Evolutionary conservation across 2,888 invertebrate genomes (phyloP).

Genomic region (Cephus runcator): DNA sequence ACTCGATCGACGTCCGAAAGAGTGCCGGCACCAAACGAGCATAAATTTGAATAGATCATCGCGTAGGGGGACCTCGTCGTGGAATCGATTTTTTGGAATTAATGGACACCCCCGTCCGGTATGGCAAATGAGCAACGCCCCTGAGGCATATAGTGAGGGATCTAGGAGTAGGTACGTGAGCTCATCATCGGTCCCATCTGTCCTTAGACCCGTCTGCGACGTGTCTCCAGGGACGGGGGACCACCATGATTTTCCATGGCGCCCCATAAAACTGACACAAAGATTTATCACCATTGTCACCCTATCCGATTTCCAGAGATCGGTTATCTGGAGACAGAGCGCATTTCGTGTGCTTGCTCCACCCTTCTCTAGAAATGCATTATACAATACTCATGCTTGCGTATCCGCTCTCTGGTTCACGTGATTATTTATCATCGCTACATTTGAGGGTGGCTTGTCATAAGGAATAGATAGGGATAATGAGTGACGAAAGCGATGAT

Average conservation of each 20-base stretch:
- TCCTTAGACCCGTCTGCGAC: slow-evolving; percentile 35
- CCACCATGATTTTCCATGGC: slow-evolving; percentile 51
- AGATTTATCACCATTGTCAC: slow-evolving; percentile 44
- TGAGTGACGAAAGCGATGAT: not conserved
- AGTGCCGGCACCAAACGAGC: slow-evolving; percentile 23
- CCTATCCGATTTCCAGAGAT: slow-evolving; percentile 37
- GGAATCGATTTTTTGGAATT: slow-evolving; percentile 53
- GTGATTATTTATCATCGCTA: not conserved
- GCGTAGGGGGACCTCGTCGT: slow-evolving; percentile 11
- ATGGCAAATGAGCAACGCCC: slow-evolving; percentile 59
- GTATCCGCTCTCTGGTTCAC: not conserved
- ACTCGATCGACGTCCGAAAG: slow-evolving; percentile 9
- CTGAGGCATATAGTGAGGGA: slow-evolving; percentile 24
- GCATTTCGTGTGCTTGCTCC: not conserved
- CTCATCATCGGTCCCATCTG: slow-evolving; percentile 58
- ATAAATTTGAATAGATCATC: slow-evolving; percentile 58
- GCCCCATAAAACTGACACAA: slow-evolving; percentile 27
- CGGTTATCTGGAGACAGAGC: slow-evolving; percentile 15
- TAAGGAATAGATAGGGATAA: not conserved
- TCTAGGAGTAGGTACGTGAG: slow-evolving; percentile 29
- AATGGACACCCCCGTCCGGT: slow-evolving; percentile 46
- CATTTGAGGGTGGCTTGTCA: not conserved
- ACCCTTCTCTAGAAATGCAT: slow-evolving; percentile 1
- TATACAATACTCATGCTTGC: not conserved
- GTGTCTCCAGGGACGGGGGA: slow-evolving; percentile 34